Percentiles rank a stretch among this genome's conserved stretches.
These are phyloP conservation scores for Nycticorax nycticorax DNA, from an alignment of 2,113 vertebrate species.

Conservation along the genomic window DNA sequence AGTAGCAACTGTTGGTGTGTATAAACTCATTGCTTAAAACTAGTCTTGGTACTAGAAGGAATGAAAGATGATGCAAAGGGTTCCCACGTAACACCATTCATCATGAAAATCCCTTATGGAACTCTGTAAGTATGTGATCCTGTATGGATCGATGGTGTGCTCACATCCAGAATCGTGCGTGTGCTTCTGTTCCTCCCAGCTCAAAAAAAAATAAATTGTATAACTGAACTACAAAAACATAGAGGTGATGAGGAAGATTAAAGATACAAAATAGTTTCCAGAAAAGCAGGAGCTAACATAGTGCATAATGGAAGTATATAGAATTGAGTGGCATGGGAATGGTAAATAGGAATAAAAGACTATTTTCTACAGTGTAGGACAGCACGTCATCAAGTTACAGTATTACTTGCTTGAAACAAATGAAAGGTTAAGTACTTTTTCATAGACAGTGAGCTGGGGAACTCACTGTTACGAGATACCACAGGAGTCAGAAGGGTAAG, in stretches of 20 bases:
- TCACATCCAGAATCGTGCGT: too few relatives aligned
- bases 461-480: background rate
- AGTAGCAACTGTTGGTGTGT: background rate
- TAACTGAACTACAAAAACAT: background rate
- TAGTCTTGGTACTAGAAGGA: background rate
- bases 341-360: background rate
- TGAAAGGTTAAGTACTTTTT: background rate
- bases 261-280: background rate
- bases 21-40: background rate
- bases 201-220: background rate
- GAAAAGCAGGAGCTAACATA: background rate
- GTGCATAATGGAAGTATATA: background rate
- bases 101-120: background rate
- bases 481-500: background rate
- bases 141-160: too few relatives aligned
- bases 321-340: background rate
- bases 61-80: background rate
- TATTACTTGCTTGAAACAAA: background rate
- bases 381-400: background rate
- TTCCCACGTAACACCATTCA: background rate
- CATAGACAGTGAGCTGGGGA: background rate
- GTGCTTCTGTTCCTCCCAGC: background rate
- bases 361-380: background rate
- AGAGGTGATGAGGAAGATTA: background rate
- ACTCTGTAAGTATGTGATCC: background rate